Conservation (phyloP, 2,888 invertebrate species). For the Pristionchus mayeri region DNA sequence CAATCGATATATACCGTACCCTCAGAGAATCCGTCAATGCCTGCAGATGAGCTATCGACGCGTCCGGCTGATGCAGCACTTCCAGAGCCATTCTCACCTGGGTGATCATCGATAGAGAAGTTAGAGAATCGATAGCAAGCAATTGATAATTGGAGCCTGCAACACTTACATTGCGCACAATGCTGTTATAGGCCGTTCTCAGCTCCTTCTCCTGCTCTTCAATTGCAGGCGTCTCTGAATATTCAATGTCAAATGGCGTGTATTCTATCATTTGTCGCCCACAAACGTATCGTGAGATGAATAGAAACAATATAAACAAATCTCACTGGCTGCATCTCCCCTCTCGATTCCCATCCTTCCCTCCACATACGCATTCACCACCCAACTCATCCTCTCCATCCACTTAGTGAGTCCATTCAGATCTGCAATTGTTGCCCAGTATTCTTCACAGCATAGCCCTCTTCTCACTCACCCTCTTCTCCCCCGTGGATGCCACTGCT, state of each 20-base stretch:
- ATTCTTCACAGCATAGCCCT: too few relatives aligned
- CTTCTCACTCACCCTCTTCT: conserved; percentile 83
- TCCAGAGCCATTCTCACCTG: conserved; percentile 70
- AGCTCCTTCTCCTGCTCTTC: conserved; percentile 56
- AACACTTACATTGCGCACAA: conserved; percentile 69
- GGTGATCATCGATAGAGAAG: too few relatives aligned
- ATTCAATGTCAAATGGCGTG: too few relatives aligned
- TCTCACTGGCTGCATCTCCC: conserved; percentile 21
- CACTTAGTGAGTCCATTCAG: conserved; percentile 67
- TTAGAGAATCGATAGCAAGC: background rate
- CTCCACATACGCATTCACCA: conserved; percentile 64
- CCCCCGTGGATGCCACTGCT: conserved; percentile 96
- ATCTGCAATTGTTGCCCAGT: too few relatives aligned
- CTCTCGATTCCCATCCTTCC: conserved; percentile 49
- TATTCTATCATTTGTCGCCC: too few relatives aligned
- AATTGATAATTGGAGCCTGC: too few relatives aligned
- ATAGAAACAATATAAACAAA: background rate
- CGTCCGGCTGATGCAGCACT: conserved; percentile 72
- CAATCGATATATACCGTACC: conserved; percentile 53
- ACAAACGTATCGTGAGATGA: too few relatives aligned
- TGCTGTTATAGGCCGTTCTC: conserved; percentile 69
- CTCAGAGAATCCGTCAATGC: conserved; percentile 68
- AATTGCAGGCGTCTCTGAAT: background rate
- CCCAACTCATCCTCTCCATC: conserved; percentile 66
- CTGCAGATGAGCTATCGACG: conserved; percentile 67